Evolutionary conservation across 2,797 vertebrate genomes (phyloP).

Genomic region (Fistularia tabacaria): DNA sequence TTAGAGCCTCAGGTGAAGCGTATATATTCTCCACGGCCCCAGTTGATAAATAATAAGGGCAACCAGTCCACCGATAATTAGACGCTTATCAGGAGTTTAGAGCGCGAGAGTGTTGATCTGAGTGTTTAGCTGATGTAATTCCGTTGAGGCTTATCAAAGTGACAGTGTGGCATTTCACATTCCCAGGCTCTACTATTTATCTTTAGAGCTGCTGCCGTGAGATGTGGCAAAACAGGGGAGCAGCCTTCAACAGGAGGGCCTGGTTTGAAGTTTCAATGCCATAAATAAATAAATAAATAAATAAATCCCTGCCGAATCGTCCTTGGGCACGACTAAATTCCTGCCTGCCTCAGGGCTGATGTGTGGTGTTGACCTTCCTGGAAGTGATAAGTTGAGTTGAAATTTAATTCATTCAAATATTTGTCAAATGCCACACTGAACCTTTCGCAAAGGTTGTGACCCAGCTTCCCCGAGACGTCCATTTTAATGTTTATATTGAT

Average conservation of each 20-base stretch:
- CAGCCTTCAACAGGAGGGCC: conserved; percentile 1
- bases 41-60: too few relatives aligned
- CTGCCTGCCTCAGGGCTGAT: conserved; percentile 11
- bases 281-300: neutral
- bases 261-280: neutral
- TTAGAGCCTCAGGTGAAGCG: too few relatives aligned
- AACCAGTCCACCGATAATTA: too few relatives aligned
- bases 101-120: conserved; percentile 5
- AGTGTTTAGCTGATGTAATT: conserved; percentile 15
- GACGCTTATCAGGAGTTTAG: too few relatives aligned
- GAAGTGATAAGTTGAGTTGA: neutral
- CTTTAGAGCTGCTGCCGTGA: neutral
- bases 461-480: too few relatives aligned
- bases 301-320: conserved; percentile 7
- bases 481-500: too few relatives aligned
- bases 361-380: conserved; percentile 5
- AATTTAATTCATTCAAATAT: too few relatives aligned
- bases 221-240: conserved; percentile 8
- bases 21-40: too few relatives aligned
- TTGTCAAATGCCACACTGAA: too few relatives aligned
- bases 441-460: too few relatives aligned
- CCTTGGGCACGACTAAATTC: conserved; percentile 18
- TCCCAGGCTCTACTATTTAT: neutral
- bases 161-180: neutral
- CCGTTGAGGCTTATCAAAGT: conserved; percentile 8